Evolutionary conservation across 2,797 vertebrate species (phyloP).

Genomic region (Corythornis leucogaster): DNA sequence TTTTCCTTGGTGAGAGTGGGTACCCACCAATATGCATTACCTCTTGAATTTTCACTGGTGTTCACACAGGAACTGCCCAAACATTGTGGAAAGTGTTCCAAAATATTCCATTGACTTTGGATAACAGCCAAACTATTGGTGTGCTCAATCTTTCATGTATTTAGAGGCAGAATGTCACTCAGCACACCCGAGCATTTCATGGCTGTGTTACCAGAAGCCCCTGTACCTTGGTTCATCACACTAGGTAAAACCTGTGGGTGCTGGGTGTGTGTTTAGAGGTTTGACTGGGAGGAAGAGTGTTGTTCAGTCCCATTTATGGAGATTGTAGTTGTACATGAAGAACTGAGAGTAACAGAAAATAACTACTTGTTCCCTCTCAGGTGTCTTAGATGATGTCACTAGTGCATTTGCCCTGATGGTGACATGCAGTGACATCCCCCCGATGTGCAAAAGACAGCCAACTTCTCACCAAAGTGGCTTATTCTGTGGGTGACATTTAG

Average conservation of each 20-base stretch:
- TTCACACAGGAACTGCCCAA: neutral
- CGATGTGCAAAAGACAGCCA: neutral
- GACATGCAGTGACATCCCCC: neutral
- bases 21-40: neutral
- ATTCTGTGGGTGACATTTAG: neutral
- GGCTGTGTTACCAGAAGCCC: neutral
- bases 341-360: neutral
- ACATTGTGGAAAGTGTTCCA: neutral
- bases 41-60: neutral
- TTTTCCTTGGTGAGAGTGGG: neutral
- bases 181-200: neutral
- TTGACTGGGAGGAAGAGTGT: fast-evolving
- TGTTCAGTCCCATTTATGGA: neutral
- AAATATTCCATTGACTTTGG: neutral
- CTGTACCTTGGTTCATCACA: neutral
- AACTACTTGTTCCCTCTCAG: neutral
- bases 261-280: neutral
- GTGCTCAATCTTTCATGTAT: neutral
- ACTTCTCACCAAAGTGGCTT: neutral
- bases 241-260: neutral
- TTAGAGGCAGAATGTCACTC: neutral
- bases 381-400: neutral
- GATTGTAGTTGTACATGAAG: neutral
- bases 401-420: neutral
- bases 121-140: neutral